Evolutionary conservation across 2,888 invertebrate genomes (phyloP).

Genomic region (Lithophane leautieri): DNA sequence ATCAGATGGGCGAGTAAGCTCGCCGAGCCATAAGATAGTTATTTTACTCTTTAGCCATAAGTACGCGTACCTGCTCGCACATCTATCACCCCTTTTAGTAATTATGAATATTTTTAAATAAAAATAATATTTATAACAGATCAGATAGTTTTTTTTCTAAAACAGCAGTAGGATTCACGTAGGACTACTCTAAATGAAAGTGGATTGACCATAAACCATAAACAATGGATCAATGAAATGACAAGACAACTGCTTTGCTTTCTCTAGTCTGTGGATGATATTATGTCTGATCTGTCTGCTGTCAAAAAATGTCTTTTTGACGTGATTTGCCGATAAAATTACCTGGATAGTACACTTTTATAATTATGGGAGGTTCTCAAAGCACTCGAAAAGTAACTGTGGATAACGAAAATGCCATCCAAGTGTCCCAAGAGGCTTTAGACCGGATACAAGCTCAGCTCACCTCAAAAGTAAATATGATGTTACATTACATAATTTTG

Average conservation of each 20-base stretch:
- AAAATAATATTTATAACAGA: no score
- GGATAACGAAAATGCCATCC: slow-evolving; percentile 88
- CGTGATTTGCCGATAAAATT: slow-evolving; percentile 83
- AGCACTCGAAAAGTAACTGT: slow-evolving; percentile 89
- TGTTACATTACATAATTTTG: slow-evolving; percentile 88
- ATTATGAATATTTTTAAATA: no score
- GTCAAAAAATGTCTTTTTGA: slow-evolving; percentile 86
- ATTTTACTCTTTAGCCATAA: no score
- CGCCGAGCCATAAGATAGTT: no score
- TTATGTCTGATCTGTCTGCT: slow-evolving; percentile 60
- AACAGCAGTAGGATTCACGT: background rate
- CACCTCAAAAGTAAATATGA: slow-evolving; percentile 84
- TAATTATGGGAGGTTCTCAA: slow-evolving; percentile 90
- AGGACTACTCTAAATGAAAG: background rate
- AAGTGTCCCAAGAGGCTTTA: slow-evolving; percentile 88
- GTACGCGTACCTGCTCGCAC: no score
- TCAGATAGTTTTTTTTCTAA: no score
- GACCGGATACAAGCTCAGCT: slow-evolving; percentile 87
- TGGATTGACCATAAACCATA: slow-evolving; percentile 44
- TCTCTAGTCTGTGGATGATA: slow-evolving; percentile 51
- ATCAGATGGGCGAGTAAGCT: no score
- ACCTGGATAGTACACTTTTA: slow-evolving; percentile 78
- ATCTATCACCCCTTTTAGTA: no score
- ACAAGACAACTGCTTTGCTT: slow-evolving; percentile 28
- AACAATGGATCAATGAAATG: slow-evolving; percentile 35